Percentiles rank a stretch among this genome's conserved stretches.
These are phyloP conservation scores for Drosophila kanekoi DNA, from an alignment of 2,888 invertebrate genomes.

Conservation along the genomic window DNA sequence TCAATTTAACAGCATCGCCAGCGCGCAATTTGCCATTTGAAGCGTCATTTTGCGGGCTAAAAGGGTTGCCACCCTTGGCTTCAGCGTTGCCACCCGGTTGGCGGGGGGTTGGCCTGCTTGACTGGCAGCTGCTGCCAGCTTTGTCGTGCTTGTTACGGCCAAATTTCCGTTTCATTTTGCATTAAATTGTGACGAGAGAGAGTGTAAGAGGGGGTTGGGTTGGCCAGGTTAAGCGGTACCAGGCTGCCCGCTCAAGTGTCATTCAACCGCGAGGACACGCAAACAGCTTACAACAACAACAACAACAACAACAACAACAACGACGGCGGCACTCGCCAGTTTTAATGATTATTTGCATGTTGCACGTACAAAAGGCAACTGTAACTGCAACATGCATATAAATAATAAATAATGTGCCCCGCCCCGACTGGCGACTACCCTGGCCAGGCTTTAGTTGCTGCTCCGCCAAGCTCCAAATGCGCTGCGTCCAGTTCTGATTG, in stretches of 20 bases:
- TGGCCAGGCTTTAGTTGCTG: too few species aligned
- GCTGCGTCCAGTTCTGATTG: slow-evolving; percentile 26
- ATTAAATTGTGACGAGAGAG: slow-evolving; percentile 8
- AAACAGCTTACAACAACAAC: slow-evolving; percentile 19
- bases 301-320: slow-evolving; percentile 27
- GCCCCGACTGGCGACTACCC: neutral
- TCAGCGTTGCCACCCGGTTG: slow-evolving; percentile 11
- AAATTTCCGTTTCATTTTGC: slow-evolving; percentile 48
- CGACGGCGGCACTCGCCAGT: too few species aligned
- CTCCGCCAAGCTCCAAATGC: neutral
- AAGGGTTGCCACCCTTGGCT: slow-evolving; percentile 28
- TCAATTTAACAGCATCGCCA: slow-evolving; percentile 67
- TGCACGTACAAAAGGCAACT: slow-evolving; percentile 52
- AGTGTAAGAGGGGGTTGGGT: neutral
- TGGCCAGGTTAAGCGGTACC: slow-evolving; percentile 6
- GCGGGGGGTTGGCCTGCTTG: neutral
- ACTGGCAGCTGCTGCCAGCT: slow-evolving; percentile 11
- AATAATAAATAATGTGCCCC: slow-evolving; percentile 59
- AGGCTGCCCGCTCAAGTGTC: slow-evolving; percentile 59
- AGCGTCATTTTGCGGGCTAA: slow-evolving; percentile 40
- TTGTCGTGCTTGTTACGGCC: slow-evolving; percentile 33
- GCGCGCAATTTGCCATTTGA: slow-evolving; percentile 57
- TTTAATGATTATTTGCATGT: slow-evolving; percentile 81
- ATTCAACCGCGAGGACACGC: slow-evolving; percentile 76
- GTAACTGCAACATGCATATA: slow-evolving; percentile 50